Conservation (phyloP, 2,888 invertebrate species). For the Heliconius ismenius region DNA sequence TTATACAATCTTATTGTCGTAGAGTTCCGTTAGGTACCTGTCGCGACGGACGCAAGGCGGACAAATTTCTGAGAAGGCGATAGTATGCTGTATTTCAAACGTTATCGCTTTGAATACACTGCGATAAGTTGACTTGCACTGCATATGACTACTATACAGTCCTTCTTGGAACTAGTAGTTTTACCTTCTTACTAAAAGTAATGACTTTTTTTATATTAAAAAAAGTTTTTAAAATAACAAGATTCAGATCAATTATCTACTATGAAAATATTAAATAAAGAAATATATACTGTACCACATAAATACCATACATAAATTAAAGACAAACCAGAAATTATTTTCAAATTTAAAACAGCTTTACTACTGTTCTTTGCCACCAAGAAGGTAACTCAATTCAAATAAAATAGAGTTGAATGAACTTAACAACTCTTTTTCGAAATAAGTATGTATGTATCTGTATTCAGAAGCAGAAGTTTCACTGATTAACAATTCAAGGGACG, state of each 20-base stretch:
- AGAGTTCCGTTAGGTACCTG: conserved; percentile 79
- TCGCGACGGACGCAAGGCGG: conserved; percentile 60
- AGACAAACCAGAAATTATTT: neutral
- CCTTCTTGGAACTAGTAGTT: conserved; percentile 64
- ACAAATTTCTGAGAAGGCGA: conserved; percentile 74
- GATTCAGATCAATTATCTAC: no score
- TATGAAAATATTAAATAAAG: neutral
- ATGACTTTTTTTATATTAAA: neutral
- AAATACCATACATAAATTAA: neutral
- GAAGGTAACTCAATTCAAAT: neutral
- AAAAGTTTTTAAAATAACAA: neutral
- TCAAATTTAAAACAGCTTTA: neutral
- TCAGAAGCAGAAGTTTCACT: conserved; percentile 70
- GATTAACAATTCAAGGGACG: conserved; percentile 77
- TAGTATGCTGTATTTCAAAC: conserved; percentile 75
- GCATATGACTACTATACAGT: conserved; percentile 63
- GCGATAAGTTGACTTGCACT: conserved; percentile 73
- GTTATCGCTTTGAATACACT: conserved; percentile 76
- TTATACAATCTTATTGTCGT: conserved; percentile 56
- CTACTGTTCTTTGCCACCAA: neutral
- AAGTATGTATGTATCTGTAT: conserved; percentile 65
- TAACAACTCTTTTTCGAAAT: conserved; percentile 60
- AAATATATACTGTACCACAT: neutral
- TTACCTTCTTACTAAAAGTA: conserved; percentile 28
- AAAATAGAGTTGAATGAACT: conserved; percentile 69